phyloP scores from a whole-genome alignment of 2,797 vertebrate genomes.

The Hoplostethus atlanticus region DNA sequence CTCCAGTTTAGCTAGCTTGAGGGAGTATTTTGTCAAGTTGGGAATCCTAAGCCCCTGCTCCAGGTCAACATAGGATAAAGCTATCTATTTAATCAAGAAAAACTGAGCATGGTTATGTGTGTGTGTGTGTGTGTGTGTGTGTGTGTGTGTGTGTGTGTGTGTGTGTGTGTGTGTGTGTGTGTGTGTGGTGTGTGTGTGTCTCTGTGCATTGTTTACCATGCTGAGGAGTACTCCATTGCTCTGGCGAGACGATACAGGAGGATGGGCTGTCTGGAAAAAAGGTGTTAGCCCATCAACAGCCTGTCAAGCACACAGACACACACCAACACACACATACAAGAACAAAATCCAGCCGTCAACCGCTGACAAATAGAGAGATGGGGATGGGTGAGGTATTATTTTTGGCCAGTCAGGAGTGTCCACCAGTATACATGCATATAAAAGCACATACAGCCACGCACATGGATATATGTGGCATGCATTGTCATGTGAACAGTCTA shows the following conservation, averaged over 20 bases:
- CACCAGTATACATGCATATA: constrained; percentile 17
- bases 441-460: constrained; percentile 11
- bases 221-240: constrained; percentile 54
- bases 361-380: constrained; percentile 38
- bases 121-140: background rate
- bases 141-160: constrained; percentile 14
- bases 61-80: constrained; percentile 31
- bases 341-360: constrained; percentile 49
- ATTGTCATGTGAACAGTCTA: constrained; percentile 39
- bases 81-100: constrained; percentile 17
- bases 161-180: too few relatives aligned
- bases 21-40: background rate
- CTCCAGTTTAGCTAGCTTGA: background rate
- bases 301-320: constrained; percentile 54
- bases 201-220: constrained; percentile 61
- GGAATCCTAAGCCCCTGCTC: constrained; percentile 33
- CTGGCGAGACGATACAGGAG: constrained; percentile 41
- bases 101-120: constrained; percentile 15
- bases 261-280: constrained; percentile 56
- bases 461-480: constrained; percentile 14
- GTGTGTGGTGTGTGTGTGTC: constrained; percentile 44
- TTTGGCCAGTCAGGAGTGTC: constrained; percentile 29
- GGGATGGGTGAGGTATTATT: constrained; percentile 22
- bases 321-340: constrained; percentile 24
- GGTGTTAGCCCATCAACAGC: constrained; percentile 64